Percentiles rank a stretch among this genome's conserved stretches.
Evolutionary conservation across 2,113 vertebrate genomes (phyloP).

Genomic region (Mustela lutreola): DNA sequence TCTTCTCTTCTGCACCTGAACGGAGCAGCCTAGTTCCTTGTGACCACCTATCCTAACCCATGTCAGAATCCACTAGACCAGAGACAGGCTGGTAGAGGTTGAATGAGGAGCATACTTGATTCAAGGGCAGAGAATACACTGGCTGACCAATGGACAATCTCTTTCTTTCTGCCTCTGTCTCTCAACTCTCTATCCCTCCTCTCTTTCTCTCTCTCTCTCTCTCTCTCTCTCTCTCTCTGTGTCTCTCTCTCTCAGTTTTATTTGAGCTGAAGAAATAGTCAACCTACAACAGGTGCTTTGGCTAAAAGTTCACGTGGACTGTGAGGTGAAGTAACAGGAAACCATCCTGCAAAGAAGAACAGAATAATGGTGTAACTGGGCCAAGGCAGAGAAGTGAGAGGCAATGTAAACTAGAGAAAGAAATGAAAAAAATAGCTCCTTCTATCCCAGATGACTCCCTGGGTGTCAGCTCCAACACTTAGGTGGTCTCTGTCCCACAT

Average conservation of each 20-base stretch:
- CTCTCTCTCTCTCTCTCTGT: too few species aligned
- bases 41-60: background rate
- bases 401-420: background rate
- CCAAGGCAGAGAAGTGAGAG: background rate
- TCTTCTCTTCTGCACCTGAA: background rate
- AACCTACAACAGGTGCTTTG: background rate
- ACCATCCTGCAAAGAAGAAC: background rate
- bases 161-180: background rate
- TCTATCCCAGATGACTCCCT: background rate
- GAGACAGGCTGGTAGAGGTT: too few species aligned
- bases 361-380: background rate
- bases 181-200: too few species aligned
- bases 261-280: background rate
- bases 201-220: background rate
- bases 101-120: background rate
- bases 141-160: background rate
- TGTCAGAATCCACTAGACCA: background rate
- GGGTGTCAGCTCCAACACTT: background rate
- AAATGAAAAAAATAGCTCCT: background rate
- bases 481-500: background rate
- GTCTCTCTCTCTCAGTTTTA: background rate
- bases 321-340: background rate
- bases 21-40: background rate
- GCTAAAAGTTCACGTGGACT: background rate
- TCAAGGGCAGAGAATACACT: background rate